Percentiles rank a stretch among this genome's conserved stretches.
These are phyloP conservation scores for Polyodon spathula DNA, from an alignment of 2,113 vertebrate species.

Conservation along the genomic window DNA sequence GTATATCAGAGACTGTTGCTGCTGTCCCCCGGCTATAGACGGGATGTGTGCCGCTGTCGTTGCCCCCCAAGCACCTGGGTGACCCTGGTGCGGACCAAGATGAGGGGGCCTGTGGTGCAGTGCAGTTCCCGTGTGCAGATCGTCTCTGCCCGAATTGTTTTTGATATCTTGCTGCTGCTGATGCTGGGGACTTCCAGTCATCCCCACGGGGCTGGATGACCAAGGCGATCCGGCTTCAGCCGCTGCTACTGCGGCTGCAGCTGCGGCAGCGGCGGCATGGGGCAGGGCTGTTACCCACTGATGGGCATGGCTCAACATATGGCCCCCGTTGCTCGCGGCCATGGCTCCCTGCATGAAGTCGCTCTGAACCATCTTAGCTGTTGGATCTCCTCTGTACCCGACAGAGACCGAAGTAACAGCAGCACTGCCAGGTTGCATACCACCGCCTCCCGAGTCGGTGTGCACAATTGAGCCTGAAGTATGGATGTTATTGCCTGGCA, in stretches of 20 bases:
- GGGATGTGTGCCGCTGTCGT: constrained; percentile 78
- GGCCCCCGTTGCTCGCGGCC: constrained; percentile 89
- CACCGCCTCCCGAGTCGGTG: constrained; percentile 75
- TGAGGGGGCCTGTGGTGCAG: constrained; percentile 81
- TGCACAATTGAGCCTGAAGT: constrained; percentile 84
- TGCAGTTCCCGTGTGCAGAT: constrained; percentile 80
- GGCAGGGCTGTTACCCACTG: constrained; percentile 92
- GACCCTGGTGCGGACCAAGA: constrained; percentile 78
- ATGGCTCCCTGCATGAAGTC: constrained; percentile 94
- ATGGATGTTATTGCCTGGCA: constrained; percentile 77
- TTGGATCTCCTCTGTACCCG: constrained; percentile 79
- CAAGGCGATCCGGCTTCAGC: constrained; percentile 81
- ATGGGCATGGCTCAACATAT: constrained; percentile 93
- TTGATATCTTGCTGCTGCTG: constrained; percentile 77
- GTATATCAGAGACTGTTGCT: constrained; percentile 84
- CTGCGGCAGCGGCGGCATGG: constrained; percentile 83
- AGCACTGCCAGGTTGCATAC: constrained; percentile 77
- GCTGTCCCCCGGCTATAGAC: constrained; percentile 76
- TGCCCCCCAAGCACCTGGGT: constrained; percentile 80
- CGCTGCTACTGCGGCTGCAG: constrained; percentile 76
- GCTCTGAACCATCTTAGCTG: constrained; percentile 90
- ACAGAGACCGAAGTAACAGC: constrained; percentile 78
- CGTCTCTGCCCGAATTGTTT: constrained; percentile 71
- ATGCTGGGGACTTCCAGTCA: constrained; percentile 80
- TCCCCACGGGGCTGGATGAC: constrained; percentile 81